phyloP scores from a whole-genome alignment of 2,113 vertebrate genomes.

The Sinocyclocheilus rhinocerous region DNA sequence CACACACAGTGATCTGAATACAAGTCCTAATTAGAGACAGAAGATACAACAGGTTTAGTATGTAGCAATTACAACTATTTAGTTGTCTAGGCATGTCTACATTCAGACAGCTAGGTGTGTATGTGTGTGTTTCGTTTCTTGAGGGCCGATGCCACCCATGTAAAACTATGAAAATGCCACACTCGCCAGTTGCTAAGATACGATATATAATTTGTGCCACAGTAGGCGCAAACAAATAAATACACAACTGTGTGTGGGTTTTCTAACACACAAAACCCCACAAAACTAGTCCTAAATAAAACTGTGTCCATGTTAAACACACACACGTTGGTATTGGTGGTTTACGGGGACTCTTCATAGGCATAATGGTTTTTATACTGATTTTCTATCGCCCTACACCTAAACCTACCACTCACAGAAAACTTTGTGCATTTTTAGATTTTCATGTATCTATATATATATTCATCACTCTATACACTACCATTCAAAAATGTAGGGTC shows the following conservation, averaged over 20 bases:
- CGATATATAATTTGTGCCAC: background rate
- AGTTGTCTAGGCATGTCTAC: too few species aligned
- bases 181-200: slow-evolving; percentile 16
- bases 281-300: background rate
- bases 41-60: too few species aligned
- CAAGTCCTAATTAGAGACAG: background rate
- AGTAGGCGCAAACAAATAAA: background rate
- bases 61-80: background rate
- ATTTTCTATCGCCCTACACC: too few species aligned
- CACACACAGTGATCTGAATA: background rate
- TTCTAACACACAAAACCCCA: background rate
- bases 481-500: too few species aligned
- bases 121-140: background rate
- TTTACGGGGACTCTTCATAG: too few species aligned
- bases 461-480: too few species aligned
- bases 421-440: too few species aligned
- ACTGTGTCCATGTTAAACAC: background rate
- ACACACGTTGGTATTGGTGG: background rate
- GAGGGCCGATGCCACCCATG: background rate
- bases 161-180: background rate
- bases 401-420: too few species aligned
- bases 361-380: too few species aligned
- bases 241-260: background rate
- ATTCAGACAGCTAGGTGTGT: background rate
- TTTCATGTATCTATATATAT: too few species aligned